A percentile compares a stretch with the other conserved stretches of the same genome.
Evolutionary conservation across 2,113 vertebrate species (phyloP).

Genomic region (Hystrix cristata): DNA sequence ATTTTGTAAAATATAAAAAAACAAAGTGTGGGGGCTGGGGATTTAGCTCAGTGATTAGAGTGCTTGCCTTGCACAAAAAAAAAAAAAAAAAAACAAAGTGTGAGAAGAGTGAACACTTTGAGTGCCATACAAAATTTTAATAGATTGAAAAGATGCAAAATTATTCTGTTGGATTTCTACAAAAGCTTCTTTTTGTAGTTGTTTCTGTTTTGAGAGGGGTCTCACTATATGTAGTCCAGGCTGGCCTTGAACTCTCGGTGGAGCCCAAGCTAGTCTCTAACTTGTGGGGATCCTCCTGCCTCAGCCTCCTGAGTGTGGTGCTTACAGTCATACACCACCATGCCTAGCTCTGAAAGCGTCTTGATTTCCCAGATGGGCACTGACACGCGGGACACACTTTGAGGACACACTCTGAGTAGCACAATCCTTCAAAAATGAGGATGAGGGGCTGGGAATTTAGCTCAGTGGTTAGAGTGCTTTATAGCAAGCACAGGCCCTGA

Average conservation of each 20-base stretch:
- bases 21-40: neutral
- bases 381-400: neutral
- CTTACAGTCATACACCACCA: neutral
- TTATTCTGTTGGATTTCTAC: neutral
- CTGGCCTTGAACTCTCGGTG: neutral
- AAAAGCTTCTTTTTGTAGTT: neutral
- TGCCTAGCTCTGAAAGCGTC: neutral
- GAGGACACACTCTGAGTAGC: neutral
- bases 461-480: no score
- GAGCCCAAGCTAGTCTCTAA: neutral
- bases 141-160: conserved; percentile 25
- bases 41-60: no score
- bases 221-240: neutral
- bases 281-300: neutral
- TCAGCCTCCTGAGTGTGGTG: neutral
- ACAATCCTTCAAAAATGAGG: neutral
- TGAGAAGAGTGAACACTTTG: neutral
- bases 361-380: neutral
- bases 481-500: no score
- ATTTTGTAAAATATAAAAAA: neutral
- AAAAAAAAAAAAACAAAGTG: neutral
- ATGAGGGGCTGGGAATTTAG: no score
- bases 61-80: no score
- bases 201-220: neutral
- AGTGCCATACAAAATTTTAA: neutral